These are phyloP conservation scores for Trogon surrucura DNA, from an alignment of 2,113 vertebrate genomes.

Conservation along the genomic window DNA sequence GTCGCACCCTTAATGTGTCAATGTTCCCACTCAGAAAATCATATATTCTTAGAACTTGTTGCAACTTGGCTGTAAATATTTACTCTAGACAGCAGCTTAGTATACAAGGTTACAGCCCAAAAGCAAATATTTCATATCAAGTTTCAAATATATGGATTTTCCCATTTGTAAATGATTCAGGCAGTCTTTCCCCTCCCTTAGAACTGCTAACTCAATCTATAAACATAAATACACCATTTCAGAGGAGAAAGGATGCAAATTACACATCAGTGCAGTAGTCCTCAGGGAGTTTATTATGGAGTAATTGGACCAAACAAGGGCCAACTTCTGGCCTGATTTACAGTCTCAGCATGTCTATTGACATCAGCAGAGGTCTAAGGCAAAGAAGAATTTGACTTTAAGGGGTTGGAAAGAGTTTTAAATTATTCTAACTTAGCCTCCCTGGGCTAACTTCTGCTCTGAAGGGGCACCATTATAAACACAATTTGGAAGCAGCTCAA, in stretches of 20 bases:
- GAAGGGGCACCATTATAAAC: background rate
- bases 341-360: constrained; percentile 25
- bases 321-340: constrained; percentile 57
- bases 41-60: constrained; percentile 65
- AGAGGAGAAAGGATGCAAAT: constrained; percentile 50
- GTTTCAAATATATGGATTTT: constrained; percentile 68
- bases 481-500: background rate
- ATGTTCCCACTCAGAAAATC: constrained; percentile 46
- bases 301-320: constrained; percentile 56
- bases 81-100: constrained; percentile 42
- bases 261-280: constrained; percentile 12
- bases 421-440: background rate
- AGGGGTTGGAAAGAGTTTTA: constrained; percentile 26
- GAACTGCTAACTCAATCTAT: constrained; percentile 64
- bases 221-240: constrained; percentile 51
- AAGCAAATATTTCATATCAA: constrained; percentile 63
- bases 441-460: background rate
- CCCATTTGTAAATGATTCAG: constrained; percentile 63
- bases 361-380: background rate
- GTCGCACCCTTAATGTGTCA: constrained; percentile 15
- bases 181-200: constrained; percentile 37
- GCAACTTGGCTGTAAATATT: constrained; percentile 75
- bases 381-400: constrained; percentile 51
- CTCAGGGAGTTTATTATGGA: constrained; percentile 43
- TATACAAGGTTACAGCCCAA: constrained; percentile 47